Conservation (phyloP, 2,797 vertebrate genomes). For the Sebastes minor region DNA sequence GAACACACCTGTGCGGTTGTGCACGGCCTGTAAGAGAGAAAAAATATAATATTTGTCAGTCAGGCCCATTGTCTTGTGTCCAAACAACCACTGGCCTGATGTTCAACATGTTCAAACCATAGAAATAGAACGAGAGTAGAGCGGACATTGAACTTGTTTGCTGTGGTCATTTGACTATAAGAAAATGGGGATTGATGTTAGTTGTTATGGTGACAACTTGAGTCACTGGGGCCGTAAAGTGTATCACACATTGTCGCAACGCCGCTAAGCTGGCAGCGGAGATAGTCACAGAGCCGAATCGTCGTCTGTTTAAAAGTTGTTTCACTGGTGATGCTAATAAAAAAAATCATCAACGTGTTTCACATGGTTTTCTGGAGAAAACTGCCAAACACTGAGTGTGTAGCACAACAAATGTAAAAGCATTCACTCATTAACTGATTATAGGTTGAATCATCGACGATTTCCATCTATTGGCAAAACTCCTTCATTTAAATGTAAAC, state of each 20-base stretch:
- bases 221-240: too few relatives aligned
- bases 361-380: not conserved
- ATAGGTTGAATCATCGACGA: not conserved
- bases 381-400: not conserved
- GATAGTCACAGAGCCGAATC: too few relatives aligned
- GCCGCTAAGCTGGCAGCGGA: too few relatives aligned
- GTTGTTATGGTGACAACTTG: too few relatives aligned
- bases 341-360: not conserved
- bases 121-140: too few relatives aligned
- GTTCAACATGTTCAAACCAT: not conserved
- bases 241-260: too few relatives aligned
- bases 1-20: not conserved
- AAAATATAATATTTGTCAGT: not conserved
- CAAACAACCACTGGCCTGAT: not conserved
- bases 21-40: not conserved
- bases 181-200: too few relatives aligned
- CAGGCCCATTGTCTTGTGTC: not conserved
- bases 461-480: not conserved
- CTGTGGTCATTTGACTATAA: too few relatives aligned
- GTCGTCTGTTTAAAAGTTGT: too few relatives aligned
- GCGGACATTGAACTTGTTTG: too few relatives aligned
- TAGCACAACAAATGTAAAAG: not conserved
- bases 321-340: not conserved
- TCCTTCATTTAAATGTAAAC: not conserved
- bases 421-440: not conserved